Evolutionary conservation across 2,113 vertebrate species (phyloP).

Genomic region (Zapus hudsonius): DNA sequence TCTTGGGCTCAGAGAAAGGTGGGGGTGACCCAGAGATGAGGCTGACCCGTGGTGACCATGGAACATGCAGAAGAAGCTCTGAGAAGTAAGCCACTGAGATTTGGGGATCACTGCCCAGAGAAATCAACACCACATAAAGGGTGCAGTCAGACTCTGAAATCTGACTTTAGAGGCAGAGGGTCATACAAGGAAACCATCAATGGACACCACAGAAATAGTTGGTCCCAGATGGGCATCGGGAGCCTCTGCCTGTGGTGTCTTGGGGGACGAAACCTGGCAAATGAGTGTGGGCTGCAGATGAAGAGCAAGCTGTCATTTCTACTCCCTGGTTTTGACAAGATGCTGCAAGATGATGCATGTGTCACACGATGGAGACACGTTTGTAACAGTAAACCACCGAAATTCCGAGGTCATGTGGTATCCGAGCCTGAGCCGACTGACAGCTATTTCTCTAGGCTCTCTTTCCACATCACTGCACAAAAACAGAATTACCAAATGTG

Average conservation of each 20-base stretch:
- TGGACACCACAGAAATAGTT: neutral
- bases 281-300: neutral
- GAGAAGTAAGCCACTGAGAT: neutral
- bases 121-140: neutral
- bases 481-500: neutral
- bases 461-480: neutral
- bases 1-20: neutral
- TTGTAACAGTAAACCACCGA: neutral
- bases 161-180: neutral
- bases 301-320: neutral
- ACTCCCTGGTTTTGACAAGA: neutral
- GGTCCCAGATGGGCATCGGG: too few relatives aligned
- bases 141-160: neutral
- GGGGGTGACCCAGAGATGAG: neutral
- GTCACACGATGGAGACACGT: neutral
- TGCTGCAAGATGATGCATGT: neutral
- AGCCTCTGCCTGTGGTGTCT: neutral
- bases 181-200: neutral
- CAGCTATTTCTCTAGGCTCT: neutral
- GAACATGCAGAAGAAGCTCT: neutral
- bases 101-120: neutral
- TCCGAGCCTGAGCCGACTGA: neutral
- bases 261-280: neutral
- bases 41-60: neutral
- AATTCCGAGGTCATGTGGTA: neutral